Percentiles rank a stretch among this genome's conserved stretches.
phyloP scores from a whole-genome alignment of 2,888 invertebrate species.

The Falcaria lacertinaria region DNA sequence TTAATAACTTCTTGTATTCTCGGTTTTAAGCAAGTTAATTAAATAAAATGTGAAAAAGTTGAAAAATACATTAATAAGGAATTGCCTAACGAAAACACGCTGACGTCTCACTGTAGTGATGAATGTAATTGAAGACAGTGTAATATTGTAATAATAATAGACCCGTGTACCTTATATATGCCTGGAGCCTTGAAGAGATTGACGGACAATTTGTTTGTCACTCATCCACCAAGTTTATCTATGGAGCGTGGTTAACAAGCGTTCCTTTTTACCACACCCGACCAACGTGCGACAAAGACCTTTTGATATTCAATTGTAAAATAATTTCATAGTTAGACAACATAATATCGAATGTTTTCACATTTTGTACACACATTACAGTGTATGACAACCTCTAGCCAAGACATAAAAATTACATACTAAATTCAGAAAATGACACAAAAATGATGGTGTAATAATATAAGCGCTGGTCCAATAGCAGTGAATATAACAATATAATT shows the following conservation, averaged over 20 bases:
- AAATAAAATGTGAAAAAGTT: too few species aligned
- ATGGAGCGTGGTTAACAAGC: conserved; percentile 37
- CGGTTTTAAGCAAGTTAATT: too few species aligned
- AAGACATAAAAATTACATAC: neutral
- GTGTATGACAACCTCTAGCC: neutral
- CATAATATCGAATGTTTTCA: neutral
- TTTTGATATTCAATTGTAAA: conserved; percentile 16
- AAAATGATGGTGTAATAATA: too few species aligned
- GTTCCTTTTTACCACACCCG: conserved; percentile 25
- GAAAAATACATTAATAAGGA: too few species aligned
- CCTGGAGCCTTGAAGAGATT: conserved; percentile 22
- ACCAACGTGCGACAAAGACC: conserved; percentile 22
- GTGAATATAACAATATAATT: too few species aligned
- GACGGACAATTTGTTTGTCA: conserved; percentile 53
- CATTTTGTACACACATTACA: neutral
- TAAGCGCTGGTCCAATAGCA: too few species aligned
- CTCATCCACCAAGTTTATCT: conserved; percentile 29
- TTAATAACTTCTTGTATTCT: too few species aligned
- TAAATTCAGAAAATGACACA: neutral
- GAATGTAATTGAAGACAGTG: neutral
- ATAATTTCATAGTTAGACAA: conserved; percentile 8
- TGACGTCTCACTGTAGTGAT: too few species aligned
- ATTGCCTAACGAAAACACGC: too few species aligned
- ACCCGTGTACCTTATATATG: conserved; percentile 17
- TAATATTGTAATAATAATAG: conserved; percentile 26